Conservation (phyloP, 1,140 invertebrate species). For the Argopecten irradians region DNA sequence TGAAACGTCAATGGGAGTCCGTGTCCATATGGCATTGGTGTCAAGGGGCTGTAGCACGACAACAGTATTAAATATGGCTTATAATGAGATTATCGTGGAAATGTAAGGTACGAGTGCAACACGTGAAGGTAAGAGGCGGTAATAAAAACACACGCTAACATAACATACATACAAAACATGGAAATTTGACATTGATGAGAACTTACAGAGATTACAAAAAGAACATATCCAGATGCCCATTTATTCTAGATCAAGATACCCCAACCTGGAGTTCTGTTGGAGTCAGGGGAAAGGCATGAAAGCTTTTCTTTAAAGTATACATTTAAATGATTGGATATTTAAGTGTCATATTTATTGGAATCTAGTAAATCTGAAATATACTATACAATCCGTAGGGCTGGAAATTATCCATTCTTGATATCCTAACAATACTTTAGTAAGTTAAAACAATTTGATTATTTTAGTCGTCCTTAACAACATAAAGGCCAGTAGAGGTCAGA, state of each 20-base stretch:
- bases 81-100: not conserved
- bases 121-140: not conserved
- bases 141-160: not conserved
- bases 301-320: too few species aligned
- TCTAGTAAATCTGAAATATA: too few species aligned
- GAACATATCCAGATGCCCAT: not conserved
- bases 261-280: not conserved
- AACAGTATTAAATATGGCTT: conserved; percentile 1
- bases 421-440: too few species aligned
- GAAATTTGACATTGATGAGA: conserved; percentile 17
- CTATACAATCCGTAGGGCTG: too few species aligned
- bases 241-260: not conserved
- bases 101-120: conserved; percentile 4
- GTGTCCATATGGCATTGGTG: not conserved
- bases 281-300: too few species aligned
- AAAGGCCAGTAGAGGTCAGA: too few species aligned
- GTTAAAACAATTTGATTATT: too few species aligned
- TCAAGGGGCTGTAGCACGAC: not conserved
- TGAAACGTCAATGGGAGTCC: not conserved
- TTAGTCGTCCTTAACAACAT: too few species aligned
- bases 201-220: not conserved
- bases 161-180: not conserved
- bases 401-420: too few species aligned
- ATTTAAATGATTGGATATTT: too few species aligned
- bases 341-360: too few species aligned